Conservation (phyloP, 1,140 invertebrate species). For the Cotesia vestalis region DNA sequence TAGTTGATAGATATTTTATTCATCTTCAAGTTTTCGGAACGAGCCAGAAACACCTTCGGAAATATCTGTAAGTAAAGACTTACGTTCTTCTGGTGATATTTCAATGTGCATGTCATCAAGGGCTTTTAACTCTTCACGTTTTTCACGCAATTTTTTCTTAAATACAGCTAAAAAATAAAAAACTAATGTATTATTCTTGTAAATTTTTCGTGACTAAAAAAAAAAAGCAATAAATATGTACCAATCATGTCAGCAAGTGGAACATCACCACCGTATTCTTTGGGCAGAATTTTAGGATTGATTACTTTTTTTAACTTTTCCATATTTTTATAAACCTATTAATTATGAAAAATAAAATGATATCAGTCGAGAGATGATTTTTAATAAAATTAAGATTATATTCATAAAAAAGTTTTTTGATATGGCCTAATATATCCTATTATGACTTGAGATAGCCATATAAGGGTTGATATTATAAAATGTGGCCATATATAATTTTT, state of each 20-base stretch:
- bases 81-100: constrained; percentile 68
- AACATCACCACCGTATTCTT: constrained; percentile 84
- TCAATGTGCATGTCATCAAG: constrained; percentile 84
- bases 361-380: no score
- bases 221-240: constrained; percentile 47
- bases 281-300: constrained; percentile 79
- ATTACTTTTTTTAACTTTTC: constrained; percentile 53
- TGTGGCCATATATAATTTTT: no score
- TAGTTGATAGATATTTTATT: constrained; percentile 62
- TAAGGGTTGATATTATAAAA: no score
- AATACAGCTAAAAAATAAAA: constrained; percentile 61
- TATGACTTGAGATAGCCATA: no score
- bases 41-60: constrained; percentile 77
- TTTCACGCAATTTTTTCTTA: constrained; percentile 73
- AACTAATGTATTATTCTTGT: not conserved
- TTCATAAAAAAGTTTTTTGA: constrained; percentile 50
- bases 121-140: constrained; percentile 73
- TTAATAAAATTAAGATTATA: not conserved
- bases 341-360: no score
- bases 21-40: constrained; percentile 83
- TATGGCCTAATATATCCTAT: no score
- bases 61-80: constrained; percentile 72
- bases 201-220: not conserved
- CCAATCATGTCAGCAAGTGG: constrained; percentile 83
- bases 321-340: no score